A percentile compares a stretch with the other conserved stretches of the same genome.
phyloP scores from a whole-genome alignment of 2,797 vertebrate genomes.

The Poliocrania exsul region DNA sequence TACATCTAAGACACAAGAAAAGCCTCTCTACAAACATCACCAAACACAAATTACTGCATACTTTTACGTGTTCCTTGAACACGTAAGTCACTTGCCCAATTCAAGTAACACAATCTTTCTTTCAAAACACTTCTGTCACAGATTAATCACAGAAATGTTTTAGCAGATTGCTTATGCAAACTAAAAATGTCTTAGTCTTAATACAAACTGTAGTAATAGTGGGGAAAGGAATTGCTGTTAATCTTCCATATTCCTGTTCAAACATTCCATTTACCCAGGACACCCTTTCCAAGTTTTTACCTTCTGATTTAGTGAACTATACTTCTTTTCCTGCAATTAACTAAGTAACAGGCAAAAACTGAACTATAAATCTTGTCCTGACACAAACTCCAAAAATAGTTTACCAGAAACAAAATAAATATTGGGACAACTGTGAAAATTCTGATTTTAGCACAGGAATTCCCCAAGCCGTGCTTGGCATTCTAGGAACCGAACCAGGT shows the following conservation, averaged over 20 bases:
- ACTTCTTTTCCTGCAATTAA: not conserved
- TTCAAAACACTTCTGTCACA: not conserved
- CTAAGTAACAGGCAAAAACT: not conserved
- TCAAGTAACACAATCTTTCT: not conserved
- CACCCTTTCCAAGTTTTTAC: not conserved
- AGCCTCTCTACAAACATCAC: not conserved
- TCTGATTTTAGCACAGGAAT: not conserved
- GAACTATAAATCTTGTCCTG: not conserved
- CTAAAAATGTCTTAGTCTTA: not conserved
- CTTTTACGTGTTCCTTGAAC: not conserved
- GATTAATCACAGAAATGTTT: not conserved
- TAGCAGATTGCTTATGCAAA: not conserved
- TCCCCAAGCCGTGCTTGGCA: not conserved
- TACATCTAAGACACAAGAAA: not conserved
- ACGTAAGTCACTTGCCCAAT: not conserved
- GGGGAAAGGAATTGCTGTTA: not conserved
- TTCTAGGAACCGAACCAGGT: not conserved
- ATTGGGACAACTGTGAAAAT: not conserved
- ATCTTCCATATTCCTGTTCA: not conserved
- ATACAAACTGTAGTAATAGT: not conserved
- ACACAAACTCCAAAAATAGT: rapidly evolving
- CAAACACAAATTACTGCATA: not conserved
- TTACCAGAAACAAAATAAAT: not conserved
- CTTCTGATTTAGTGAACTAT: not conserved
- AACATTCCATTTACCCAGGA: rapidly evolving